Base-by-base conservation (phyloP, 2,888 invertebrate genomes). In the Tribolium freemani region DNA sequence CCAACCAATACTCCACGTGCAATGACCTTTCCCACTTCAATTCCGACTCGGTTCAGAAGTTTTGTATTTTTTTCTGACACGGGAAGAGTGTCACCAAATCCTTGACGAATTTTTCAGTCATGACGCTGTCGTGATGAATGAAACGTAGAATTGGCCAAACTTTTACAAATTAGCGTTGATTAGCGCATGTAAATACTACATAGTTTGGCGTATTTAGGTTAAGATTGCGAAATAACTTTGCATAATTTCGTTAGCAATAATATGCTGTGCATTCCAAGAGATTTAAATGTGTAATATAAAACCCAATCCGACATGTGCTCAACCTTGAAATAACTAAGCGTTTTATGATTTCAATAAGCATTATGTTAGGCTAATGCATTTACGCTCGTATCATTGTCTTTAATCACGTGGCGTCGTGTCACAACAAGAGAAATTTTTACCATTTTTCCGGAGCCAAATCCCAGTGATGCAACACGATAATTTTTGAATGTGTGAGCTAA, bases 291-390 rank as follows among this genome's bases (percentile, higher is more conserved):
- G 71, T 71, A 66, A 71, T 63, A 61, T 57, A 54, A 57, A 69
- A 69, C 69, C 31, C 46, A 57, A 67, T 57, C 67, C 63, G 63
- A 70, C 71, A 71, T 66, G 72, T 64, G 58, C 63, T 71, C 74
- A 77, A 75, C 78, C 78, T 78, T 78, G 77, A 77, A 78, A 76
- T 77, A 77, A 64, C 75, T 78, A 57, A 67, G 56, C 72, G 75
- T 76, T 76, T 75, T 60, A 73, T 74, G 72, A 71, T 70, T 69
- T 72, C 74, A 72, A 58, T 67, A 54, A 73, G 72, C 70, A 68
- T 67, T 57, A 60, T 71, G 58, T 54, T 66, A 57, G 54, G 30
- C 38, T 68, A 67, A 64, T 70, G 46, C 69, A 66, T 67, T 71
- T 71, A 69, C 68, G 48, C 56, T 54, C 68, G 48, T 58, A 31